phyloP scores from a whole-genome alignment of 2,888 invertebrate species.

The Drosophila neonasuta region DNA sequence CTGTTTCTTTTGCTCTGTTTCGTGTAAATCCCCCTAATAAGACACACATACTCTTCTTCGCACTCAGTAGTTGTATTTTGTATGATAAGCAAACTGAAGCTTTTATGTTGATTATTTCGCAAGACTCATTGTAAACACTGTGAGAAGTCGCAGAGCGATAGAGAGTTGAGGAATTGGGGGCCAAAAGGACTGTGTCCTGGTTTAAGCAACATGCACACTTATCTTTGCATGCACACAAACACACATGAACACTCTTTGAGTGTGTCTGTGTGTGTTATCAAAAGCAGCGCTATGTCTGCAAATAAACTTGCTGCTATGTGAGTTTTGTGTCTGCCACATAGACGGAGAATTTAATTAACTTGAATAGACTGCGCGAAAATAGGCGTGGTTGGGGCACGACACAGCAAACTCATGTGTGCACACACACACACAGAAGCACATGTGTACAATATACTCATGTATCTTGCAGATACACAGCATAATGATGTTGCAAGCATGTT shows the following conservation, averaged over 20 bases:
- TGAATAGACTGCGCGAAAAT: constrained; percentile 64
- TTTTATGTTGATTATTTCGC: constrained; percentile 75
- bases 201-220: constrained; percentile 57
- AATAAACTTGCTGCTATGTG: constrained; percentile 70
- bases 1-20: constrained; percentile 1
- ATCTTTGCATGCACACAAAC: constrained; percentile 58
- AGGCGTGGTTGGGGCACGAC: constrained; percentile 27
- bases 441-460: constrained; percentile 14
- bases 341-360: constrained; percentile 76
- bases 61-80: constrained; percentile 31
- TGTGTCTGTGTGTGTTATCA: constrained; percentile 53
- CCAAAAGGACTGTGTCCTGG: constrained; percentile 40
- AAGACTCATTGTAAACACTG: constrained; percentile 60
- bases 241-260: constrained; percentile 41
- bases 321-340: constrained; percentile 54
- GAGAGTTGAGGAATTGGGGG: background rate
- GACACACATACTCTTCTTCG: constrained; percentile 3
- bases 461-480: constrained; percentile 39
- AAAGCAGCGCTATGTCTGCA: constrained; percentile 58
- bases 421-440: constrained; percentile 21
- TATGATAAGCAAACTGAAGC: constrained; percentile 70
- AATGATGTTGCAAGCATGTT: constrained; percentile 17
- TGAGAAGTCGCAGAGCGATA: background rate
- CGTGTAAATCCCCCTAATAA: constrained; percentile 20
- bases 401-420: constrained; percentile 3